Conservation (phyloP, 2,113 vertebrate genomes). For the Echinops telfairi region DNA sequence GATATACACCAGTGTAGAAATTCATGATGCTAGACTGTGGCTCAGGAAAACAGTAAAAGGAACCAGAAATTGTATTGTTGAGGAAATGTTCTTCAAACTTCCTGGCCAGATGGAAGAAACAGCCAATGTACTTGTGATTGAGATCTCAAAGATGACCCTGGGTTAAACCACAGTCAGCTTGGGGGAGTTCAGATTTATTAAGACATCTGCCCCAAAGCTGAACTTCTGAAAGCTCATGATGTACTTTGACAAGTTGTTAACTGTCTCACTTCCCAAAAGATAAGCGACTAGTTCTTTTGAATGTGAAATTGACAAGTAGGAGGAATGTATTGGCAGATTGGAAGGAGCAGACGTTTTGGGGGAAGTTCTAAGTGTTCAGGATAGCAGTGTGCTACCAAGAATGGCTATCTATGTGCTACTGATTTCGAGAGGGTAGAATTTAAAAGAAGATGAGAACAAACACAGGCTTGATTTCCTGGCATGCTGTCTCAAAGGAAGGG, state of each 20-base stretch:
- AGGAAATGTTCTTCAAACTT: background rate
- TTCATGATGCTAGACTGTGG: background rate
- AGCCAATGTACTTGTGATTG: background rate
- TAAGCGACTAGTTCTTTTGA: background rate
- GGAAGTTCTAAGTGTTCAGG: background rate
- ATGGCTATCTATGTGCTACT: too few species aligned
- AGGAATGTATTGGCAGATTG: background rate
- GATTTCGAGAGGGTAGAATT: background rate
- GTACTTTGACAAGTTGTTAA: background rate
- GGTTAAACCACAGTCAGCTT: background rate
- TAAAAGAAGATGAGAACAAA: constrained; percentile 1
- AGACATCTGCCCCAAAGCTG: background rate
- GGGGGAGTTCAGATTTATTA: background rate
- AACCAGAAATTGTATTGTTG: background rate
- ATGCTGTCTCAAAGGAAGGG: background rate
- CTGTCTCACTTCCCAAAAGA: background rate
- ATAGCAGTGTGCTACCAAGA: too few species aligned
- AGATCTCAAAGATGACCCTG: background rate
- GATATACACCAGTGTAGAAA: background rate
- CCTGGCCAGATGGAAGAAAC: background rate
- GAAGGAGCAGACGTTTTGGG: background rate
- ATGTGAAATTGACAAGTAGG: background rate
- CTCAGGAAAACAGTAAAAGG: background rate
- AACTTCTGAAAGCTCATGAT: constrained; percentile 6
- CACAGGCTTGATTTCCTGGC: background rate